Percentiles rank a stretch among this genome's conserved stretches.
These are phyloP conservation scores for Cynaeus angustus DNA, from an alignment of 2,888 invertebrate species.

Conservation along the genomic window DNA sequence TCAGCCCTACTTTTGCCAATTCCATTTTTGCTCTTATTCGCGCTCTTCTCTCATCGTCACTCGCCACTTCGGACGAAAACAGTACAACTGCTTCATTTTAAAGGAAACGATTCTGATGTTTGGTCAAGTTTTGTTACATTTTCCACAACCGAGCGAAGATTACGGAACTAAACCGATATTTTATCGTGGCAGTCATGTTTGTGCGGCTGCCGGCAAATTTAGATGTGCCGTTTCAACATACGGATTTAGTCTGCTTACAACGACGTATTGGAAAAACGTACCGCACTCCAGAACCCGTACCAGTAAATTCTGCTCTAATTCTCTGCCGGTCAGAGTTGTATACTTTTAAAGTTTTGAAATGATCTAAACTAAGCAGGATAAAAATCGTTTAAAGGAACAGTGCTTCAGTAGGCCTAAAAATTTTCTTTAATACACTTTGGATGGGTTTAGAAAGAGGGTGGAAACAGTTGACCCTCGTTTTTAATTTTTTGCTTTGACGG, in stretches of 20 bases:
- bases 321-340: no score
- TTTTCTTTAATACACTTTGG: no score
- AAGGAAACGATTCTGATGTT: conserved; percentile 11
- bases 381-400: no score
- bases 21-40: conserved; percentile 41
- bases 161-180: conserved; percentile 14
- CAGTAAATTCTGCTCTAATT: background rate
- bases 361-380: no score
- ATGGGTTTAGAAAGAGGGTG: no score
- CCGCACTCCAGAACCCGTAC: background rate
- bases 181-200: conserved; percentile 37
- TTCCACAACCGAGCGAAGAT: conserved; percentile 12
- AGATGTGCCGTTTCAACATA: conserved; percentile 51
- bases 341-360: no score
- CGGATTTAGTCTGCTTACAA: conserved; percentile 55
- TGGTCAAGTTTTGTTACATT: conserved; percentile 21
- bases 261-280: background rate
- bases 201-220: conserved; percentile 50
- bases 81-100: conserved; percentile 21
- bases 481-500: no score
- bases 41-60: conserved; percentile 36
- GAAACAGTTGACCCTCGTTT: no score
- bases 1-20: conserved; percentile 48
- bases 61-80: conserved; percentile 23
- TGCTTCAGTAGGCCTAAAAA: no score